Conservation (phyloP, 2,797 vertebrate genomes). For the Apodemus agrarius region DNA sequence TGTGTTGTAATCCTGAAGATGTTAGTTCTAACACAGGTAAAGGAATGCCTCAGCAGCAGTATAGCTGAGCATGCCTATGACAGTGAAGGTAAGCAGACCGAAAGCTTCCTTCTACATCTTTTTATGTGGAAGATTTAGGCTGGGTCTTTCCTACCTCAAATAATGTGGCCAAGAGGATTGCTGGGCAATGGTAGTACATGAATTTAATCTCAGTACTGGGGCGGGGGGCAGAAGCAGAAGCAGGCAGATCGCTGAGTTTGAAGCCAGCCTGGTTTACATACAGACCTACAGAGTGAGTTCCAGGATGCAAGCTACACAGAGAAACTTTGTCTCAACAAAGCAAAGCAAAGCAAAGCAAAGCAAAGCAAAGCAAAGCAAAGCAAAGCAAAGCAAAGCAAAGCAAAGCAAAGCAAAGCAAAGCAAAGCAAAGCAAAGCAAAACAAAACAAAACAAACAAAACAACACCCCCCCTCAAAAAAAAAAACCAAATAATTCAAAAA, state of each 20-base stretch:
- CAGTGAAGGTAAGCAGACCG: background rate
- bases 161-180: background rate
- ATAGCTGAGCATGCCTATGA: background rate
- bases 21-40: background rate
- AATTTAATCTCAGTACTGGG: background rate
- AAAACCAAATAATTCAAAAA: background rate
- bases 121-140: background rate
- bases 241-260: background rate
- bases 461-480: no score
- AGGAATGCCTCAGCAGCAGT: background rate
- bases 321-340: background rate
- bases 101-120: background rate
- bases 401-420: no score
- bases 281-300: background rate
- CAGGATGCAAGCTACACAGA: background rate
- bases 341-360: background rate
- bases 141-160: background rate
- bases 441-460: no score
- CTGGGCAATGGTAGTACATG: background rate
- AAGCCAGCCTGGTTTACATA: background rate
- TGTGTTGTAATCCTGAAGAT: background rate
- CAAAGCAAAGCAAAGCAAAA: no score
- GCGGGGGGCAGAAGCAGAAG: background rate
- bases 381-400: background rate
- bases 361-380: no score